Percentiles rank a stretch among this genome's conserved stretches.
These are phyloP conservation scores for Cygnus buccinator DNA, from an alignment of 2,113 vertebrate species.

Conservation along the genomic window DNA sequence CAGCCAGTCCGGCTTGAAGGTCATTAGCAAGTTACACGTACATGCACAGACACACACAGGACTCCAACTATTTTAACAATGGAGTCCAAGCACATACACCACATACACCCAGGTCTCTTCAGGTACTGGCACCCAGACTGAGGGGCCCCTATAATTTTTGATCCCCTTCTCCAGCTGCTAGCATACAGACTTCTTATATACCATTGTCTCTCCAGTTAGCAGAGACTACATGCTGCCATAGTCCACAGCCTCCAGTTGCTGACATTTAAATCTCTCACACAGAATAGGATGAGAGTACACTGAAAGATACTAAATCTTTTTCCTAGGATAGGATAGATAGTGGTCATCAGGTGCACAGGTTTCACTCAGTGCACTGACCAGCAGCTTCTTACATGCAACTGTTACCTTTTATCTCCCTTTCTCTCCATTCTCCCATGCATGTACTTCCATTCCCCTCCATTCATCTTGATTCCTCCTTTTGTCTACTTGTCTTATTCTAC, in stretches of 20 bases:
- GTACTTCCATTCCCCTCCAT: background rate
- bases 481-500: background rate
- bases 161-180: background rate
- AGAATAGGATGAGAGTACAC: background rate
- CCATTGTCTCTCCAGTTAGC: background rate
- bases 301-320: background rate
- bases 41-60: background rate
- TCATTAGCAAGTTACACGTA: background rate
- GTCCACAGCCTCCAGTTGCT: background rate
- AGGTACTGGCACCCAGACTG: background rate
- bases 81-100: rapidly evolving
- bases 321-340: background rate
- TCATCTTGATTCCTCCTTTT: background rate
- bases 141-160: background rate
- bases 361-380: background rate
- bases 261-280: background rate
- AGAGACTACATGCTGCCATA: background rate
- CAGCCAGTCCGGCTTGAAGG: background rate
- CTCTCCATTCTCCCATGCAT: background rate
- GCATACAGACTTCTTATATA: background rate
- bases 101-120: background rate
- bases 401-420: background rate
- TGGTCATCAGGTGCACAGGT: background rate
- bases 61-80: background rate
- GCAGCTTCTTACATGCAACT: background rate